Conservation (phyloP, 2,797 vertebrate species). For the Poeciliopsis presidionis region DNA sequence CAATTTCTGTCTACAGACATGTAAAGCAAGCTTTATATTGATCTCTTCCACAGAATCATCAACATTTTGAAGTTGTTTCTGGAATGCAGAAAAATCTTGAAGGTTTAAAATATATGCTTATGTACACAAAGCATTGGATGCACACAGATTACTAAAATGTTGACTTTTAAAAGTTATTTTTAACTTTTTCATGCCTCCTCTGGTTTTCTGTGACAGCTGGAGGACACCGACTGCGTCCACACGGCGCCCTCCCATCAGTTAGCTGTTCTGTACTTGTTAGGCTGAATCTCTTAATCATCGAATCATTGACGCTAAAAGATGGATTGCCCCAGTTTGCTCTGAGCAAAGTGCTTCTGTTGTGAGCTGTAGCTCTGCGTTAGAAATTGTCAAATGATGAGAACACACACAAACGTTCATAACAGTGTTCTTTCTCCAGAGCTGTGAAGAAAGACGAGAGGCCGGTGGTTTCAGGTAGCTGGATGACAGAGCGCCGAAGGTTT, state of each 20-base stretch:
- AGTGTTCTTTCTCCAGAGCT: conserved; percentile 8
- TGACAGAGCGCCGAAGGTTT: conserved; percentile 35
- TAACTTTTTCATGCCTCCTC: conserved; percentile 21
- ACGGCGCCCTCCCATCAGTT: conserved; percentile 15
- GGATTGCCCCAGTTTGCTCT: conserved; percentile 9
- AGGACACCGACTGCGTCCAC: conserved; percentile 18
- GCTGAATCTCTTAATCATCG: conserved; percentile 18
- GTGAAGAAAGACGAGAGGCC: conserved; percentile 17
- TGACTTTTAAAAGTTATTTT: neutral
- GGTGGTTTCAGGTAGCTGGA: conserved; percentile 36
- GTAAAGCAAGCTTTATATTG: neutral
- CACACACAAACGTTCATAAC: conserved; percentile 8
- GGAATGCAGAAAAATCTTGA: neutral
- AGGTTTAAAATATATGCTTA: neutral
- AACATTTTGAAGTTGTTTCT: neutral
- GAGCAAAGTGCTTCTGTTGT: conserved; percentile 1
- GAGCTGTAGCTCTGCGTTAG: conserved; percentile 1
- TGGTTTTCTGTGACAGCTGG: conserved; percentile 22
- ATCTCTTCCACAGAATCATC: neutral
- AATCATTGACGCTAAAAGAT: neutral
- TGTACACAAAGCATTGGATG: neutral
- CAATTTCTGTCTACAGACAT: no score
- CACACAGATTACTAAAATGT: neutral
- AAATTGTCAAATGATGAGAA: conserved; percentile 3
- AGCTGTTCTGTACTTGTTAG: conserved; percentile 12